Evolutionary conservation across 2,888 invertebrate genomes (phyloP).

Genomic region (Amiota communis): DNA sequence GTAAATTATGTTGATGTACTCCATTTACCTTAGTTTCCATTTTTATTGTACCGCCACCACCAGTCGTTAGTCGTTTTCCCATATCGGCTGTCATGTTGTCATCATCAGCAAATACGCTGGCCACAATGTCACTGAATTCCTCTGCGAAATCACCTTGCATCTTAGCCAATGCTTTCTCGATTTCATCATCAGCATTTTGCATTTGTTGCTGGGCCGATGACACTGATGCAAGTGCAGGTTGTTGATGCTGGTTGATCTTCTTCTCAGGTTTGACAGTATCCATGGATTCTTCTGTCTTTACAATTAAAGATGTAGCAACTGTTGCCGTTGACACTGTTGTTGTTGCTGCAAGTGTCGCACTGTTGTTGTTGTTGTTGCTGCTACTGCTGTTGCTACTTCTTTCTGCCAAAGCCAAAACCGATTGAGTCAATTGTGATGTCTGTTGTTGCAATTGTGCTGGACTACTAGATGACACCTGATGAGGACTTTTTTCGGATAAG

Average conservation of each 20-base stretch:
- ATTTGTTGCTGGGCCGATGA: slow-evolving; percentile 25
- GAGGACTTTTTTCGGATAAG: slow-evolving; percentile 92
- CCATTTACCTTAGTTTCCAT: slow-evolving; percentile 65
- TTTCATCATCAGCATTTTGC: slow-evolving; percentile 69
- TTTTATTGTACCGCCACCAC: slow-evolving; percentile 30
- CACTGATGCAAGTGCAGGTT: slow-evolving; percentile 7
- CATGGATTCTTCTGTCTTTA: slow-evolving; percentile 8
- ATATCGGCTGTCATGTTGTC: slow-evolving; percentile 50
- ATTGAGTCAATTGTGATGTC: neutral
- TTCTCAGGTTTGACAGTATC: slow-evolving; percentile 3
- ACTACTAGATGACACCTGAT: slow-evolving; percentile 82
- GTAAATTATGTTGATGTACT: slow-evolving; percentile 64
- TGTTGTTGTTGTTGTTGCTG: slow-evolving; percentile 6
- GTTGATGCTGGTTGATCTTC: slow-evolving; percentile 10
- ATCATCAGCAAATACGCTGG: slow-evolving; percentile 46
- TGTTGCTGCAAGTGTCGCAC: slow-evolving; percentile 12
- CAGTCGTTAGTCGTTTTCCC: neutral
- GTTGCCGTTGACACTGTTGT: slow-evolving; percentile 36
- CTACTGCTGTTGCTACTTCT: slow-evolving; percentile 14
- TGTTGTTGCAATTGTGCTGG: slow-evolving; percentile 74
- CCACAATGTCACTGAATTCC: slow-evolving; percentile 56
- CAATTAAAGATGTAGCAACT: slow-evolving; percentile 4
- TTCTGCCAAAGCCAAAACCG: neutral
- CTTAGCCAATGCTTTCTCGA: slow-evolving; percentile 82
- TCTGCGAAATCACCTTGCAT: slow-evolving; percentile 75